Conservation (phyloP, 2,888 invertebrate genomes). For the Zonitis immaculata region DNA sequence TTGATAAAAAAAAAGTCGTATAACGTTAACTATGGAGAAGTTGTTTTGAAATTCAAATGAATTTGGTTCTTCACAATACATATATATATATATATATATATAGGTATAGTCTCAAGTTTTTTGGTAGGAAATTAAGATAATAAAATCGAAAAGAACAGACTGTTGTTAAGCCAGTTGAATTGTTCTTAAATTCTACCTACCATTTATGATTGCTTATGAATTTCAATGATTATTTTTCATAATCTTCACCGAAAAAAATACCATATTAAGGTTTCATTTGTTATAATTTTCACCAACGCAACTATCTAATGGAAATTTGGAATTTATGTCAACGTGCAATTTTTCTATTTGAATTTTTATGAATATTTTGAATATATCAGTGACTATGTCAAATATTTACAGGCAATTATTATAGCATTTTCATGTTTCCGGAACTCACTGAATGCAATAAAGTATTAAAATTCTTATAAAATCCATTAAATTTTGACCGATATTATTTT, state of each 20-base stretch:
- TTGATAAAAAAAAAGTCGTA: constrained; percentile 11
- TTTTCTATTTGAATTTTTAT: neutral
- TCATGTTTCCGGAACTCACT: too few species aligned
- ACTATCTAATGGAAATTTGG: too few species aligned
- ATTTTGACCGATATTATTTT: too few species aligned
- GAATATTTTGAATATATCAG: neutral
- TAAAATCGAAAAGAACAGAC: constrained; percentile 17
- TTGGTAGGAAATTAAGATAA: constrained; percentile 16
- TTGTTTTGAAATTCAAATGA: constrained; percentile 29
- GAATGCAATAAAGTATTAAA: too few species aligned
- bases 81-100: too few species aligned
- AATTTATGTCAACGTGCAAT: neutral
- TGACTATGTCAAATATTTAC: neutral
- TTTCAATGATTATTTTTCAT: constrained; percentile 12
- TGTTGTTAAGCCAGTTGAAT: constrained; percentile 17
- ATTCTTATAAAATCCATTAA: too few species aligned
- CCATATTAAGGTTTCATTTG: too few species aligned
- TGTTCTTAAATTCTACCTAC: constrained; percentile 10
- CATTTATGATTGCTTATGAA: constrained; percentile 18
- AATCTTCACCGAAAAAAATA: too few species aligned
- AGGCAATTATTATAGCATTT: too few species aligned
- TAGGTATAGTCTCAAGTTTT: constrained; percentile 12
- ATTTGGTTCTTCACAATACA: constrained; percentile 24
- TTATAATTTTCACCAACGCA: too few species aligned
- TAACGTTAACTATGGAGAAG: constrained; percentile 16